Evolutionary conservation across 2,113 vertebrate species (phyloP).

Genomic region (Gasterosteus aculeatus): DNA sequence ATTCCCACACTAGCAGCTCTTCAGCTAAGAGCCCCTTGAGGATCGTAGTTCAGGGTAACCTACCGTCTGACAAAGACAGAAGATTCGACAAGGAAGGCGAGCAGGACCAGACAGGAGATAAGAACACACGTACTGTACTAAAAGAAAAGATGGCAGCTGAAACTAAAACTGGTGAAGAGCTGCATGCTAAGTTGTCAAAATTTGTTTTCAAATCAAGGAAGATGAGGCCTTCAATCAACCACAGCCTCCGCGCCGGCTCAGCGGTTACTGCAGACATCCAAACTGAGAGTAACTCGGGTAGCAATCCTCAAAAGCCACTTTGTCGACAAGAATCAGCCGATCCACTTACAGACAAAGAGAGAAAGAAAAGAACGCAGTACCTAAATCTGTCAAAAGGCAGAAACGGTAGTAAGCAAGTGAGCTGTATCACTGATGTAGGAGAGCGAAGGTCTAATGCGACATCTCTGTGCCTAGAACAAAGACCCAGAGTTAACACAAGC

Average conservation of each 20-base stretch:
- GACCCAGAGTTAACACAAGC: background rate
- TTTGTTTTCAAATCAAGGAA: slow-evolving; percentile 73
- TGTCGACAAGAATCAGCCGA: background rate
- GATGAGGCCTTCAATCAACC: slow-evolving; percentile 6
- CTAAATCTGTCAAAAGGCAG: slow-evolving; percentile 18
- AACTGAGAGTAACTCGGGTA: background rate
- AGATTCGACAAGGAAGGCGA: background rate
- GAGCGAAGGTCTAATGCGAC: background rate
- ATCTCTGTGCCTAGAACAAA: background rate
- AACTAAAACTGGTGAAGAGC: slow-evolving; percentile 2
- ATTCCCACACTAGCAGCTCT: background rate
- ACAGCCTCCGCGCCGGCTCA: background rate
- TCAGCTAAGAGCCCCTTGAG: background rate
- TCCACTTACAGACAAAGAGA: background rate
- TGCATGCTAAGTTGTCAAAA: slow-evolving; percentile 57
- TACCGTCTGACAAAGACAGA: background rate
- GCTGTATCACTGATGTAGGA: background rate
- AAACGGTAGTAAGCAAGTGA: slow-evolving; percentile 20
- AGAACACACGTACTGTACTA: background rate
- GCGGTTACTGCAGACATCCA: background rate
- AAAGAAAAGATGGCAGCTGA: slow-evolving; percentile 1
- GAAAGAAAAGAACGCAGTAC: background rate
- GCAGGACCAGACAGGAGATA: background rate
- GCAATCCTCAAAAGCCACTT: background rate
- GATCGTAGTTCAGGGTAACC: background rate